phyloP scores from a whole-genome alignment of 2,113 vertebrate genomes.

The Aythya baeri region DNA sequence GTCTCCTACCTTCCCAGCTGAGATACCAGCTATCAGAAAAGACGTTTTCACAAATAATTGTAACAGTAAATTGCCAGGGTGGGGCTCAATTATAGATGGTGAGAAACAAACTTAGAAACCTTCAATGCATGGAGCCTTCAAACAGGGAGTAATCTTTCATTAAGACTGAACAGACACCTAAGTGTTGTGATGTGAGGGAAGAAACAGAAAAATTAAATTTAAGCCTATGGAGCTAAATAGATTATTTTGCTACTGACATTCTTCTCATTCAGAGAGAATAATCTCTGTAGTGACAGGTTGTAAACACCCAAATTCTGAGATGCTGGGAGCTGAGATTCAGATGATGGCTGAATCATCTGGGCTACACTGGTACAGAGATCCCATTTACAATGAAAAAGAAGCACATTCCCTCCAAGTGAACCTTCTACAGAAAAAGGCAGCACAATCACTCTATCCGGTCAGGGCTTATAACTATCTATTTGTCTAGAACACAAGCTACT shows the following conservation, averaged over 20 bases:
- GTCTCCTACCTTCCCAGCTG: not conserved
- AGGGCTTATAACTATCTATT: not conserved
- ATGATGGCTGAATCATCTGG: not conserved
- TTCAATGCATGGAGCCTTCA: not conserved
- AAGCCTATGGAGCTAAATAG: not conserved
- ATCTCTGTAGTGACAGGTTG: not conserved
- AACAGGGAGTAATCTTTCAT: not conserved
- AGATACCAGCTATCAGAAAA: not conserved
- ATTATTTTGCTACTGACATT: not conserved
- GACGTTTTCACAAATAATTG: not conserved
- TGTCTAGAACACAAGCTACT: not conserved
- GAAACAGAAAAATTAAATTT: not conserved
- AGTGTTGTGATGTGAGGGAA: not conserved
- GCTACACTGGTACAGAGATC: not conserved
- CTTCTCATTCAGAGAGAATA: not conserved
- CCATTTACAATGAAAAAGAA: not conserved
- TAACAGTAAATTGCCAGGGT: not conserved
- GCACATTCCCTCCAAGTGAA: not conserved
- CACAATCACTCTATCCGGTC: not conserved
- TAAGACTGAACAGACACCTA: not conserved
- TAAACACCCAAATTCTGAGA: not conserved
- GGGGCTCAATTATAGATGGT: not conserved
- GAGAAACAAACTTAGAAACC: not conserved
- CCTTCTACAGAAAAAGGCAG: not conserved
- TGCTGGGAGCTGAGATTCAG: not conserved